Evolutionary conservation across 2,888 invertebrate species (phyloP), one percentile per base, ranked within the genome.

Genomic region (Lycocerus yunnanus): DNA sequence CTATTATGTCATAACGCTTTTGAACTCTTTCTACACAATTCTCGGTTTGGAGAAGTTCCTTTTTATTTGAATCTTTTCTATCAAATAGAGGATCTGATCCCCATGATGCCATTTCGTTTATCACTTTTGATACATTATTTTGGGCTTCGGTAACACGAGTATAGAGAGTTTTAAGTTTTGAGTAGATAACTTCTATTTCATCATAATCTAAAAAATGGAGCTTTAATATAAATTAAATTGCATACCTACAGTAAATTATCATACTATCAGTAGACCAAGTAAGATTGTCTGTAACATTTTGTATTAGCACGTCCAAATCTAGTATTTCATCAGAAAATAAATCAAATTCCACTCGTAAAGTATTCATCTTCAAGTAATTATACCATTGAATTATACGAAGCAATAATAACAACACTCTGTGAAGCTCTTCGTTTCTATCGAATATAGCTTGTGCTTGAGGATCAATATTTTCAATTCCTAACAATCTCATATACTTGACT

Each of bases 231-330:
- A 74, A 82, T 82, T n/a, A 84, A 84, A 72, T 81, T 78, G 18
- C 80, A 27, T 78, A 24, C 0, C 85, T 77, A 3, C 9, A 21
- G 14, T n/a, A 9, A 27, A 24, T 13, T 67, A 20, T 84, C 89
- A 88, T 87, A 96, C 97, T 94, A 82, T 93, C 92, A 73, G 92
- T 92, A 78, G 92, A 92, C 97, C 97, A 98, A 70, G 92, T 94
- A 63, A 95, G 89, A 21, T 90, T 89, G 27, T 89, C 88, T 71
- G 94, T 92, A 0, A 95, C 93, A 9, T 91, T 88, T 66, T 92
- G 89, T 74, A 97, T 89, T 69, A 92, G 87, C 1, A 86, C 82
- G 84, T 97, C 95, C 69, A 97, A 93, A n/a, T 89, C 89, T 1
- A 89, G 88, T 76, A 97, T 89, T 86, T 97, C 95, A 69, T 91